Conservation (phyloP, 2,888 invertebrate species). For the Philereme transversata region DNA sequence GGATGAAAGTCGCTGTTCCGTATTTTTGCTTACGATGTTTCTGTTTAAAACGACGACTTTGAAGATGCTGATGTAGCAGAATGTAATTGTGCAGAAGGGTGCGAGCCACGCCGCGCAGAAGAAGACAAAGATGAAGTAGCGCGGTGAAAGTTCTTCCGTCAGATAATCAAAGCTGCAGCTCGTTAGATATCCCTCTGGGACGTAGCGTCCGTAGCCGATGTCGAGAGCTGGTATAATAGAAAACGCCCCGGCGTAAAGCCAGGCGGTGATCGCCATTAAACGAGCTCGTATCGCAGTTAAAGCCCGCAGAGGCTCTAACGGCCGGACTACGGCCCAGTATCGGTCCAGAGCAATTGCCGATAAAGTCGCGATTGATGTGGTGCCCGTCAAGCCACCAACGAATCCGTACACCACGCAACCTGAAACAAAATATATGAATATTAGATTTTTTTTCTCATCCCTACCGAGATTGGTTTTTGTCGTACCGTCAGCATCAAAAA, state of each 20-base stretch:
- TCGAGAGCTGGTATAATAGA: slow-evolving; percentile 88
- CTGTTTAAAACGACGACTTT: slow-evolving; percentile 84
- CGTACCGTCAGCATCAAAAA: too few relatives aligned
- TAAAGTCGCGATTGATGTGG: slow-evolving; percentile 91
- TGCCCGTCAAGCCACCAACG: slow-evolving; percentile 91
- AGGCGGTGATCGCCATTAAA: slow-evolving; percentile 85
- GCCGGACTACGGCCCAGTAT: slow-evolving; percentile 92
- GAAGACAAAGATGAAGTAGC: slow-evolving; percentile 89
- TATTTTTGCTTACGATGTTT: slow-evolving; percentile 70
- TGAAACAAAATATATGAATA: slow-evolving; percentile 65
- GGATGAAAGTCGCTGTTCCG: slow-evolving; percentile 78
- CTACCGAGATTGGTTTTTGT: slow-evolving; percentile 32
- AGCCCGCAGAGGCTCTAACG: slow-evolving; percentile 87
- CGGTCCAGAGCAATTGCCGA: slow-evolving; percentile 92
- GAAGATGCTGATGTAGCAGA: slow-evolving; percentile 89
- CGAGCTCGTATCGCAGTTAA: slow-evolving; percentile 86
- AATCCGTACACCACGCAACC: slow-evolving; percentile 92
- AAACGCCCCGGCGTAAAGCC: slow-evolving; percentile 89
- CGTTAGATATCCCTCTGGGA: slow-evolving; percentile 92
- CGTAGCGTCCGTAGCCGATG: slow-evolving; percentile 89
- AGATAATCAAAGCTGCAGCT: slow-evolving; percentile 95
- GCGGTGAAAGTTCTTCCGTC: slow-evolving; percentile 84
- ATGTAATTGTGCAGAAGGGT: slow-evolving; percentile 88
- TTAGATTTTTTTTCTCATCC: neutral
- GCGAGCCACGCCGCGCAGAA: slow-evolving; percentile 90